A percentile compares a stretch with the other conserved stretches of the same genome.
Evolutionary conservation across 2,888 invertebrate genomes (phyloP).

Genomic region (Aelia acuminata): DNA sequence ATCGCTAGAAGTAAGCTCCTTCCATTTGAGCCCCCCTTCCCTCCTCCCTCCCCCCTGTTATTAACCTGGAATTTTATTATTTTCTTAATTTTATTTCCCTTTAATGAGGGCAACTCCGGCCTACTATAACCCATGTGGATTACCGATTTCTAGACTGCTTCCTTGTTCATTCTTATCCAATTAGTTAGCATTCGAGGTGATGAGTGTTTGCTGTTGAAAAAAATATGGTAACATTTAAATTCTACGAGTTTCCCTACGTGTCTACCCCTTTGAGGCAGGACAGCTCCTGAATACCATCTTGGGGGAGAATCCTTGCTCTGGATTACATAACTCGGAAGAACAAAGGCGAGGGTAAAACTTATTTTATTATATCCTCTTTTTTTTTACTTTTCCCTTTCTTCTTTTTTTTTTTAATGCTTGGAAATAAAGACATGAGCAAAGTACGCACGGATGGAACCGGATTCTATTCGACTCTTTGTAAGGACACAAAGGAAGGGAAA

Average conservation of each 20-base stretch:
- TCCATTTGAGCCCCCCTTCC: too few species aligned
- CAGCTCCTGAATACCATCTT: background rate
- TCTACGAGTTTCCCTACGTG: background rate
- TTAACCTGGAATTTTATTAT: too few species aligned
- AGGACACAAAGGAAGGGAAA: conserved; percentile 15
- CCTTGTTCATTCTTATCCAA: too few species aligned
- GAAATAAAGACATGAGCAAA: conserved; percentile 22
- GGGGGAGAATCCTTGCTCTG: background rate
- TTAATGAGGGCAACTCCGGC: too few species aligned
- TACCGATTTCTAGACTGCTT: too few species aligned
- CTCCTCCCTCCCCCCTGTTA: too few species aligned
- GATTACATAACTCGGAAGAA: background rate
- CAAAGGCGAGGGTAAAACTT: conserved; percentile 21
- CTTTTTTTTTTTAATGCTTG: background rate
- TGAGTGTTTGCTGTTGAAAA: background rate
- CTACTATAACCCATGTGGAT: too few species aligned
- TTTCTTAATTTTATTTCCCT: too few species aligned
- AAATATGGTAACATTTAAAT: background rate
- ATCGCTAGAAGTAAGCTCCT: too few species aligned
- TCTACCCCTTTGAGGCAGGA: background rate
- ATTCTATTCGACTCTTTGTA: conserved; percentile 26
- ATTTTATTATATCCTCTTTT: background rate
- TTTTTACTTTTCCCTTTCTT: too few species aligned
- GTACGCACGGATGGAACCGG: conserved; percentile 35
- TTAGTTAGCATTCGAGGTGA: too few species aligned